Percentiles rank a stretch among this genome's conserved stretches.
These are phyloP conservation scores for Natrix natrix DNA, from an alignment of 2,797 vertebrate genomes.

Conservation along the genomic window DNA sequence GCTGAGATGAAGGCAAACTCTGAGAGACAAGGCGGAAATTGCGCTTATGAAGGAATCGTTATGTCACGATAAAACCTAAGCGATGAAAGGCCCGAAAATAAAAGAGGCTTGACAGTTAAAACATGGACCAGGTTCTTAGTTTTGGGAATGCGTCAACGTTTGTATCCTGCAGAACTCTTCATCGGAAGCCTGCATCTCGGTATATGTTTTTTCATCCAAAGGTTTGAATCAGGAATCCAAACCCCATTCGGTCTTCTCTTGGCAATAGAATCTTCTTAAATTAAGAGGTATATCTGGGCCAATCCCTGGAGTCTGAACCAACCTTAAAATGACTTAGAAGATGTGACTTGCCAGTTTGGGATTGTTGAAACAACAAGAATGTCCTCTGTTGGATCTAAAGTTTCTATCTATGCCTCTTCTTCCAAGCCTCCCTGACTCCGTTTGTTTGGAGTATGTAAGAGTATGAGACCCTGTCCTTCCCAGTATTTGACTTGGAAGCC, in stretches of 20 bases:
- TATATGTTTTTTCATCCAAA: neutral
- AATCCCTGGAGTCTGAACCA: neutral
- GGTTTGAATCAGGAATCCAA: neutral
- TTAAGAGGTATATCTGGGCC: neutral
- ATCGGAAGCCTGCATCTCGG: neutral
- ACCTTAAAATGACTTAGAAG: neutral
- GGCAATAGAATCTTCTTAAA: neutral
- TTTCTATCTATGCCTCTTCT: neutral
- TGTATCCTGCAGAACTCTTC: neutral
- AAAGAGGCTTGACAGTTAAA: neutral
- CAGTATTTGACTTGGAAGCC: neutral
- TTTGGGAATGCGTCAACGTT: neutral
- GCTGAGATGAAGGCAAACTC: neutral
- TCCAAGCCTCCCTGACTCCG: neutral
- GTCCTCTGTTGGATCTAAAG: neutral
- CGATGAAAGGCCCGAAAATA: neutral
- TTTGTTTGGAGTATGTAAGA: no score
- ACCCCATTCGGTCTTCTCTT: neutral
- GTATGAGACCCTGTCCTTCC: no score
- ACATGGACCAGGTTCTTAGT: neutral
- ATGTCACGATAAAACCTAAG: neutral
- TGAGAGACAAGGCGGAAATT: neutral
- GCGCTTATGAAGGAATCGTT: neutral
- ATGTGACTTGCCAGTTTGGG: neutral
- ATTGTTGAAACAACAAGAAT: neutral